A percentile compares a stretch with the other conserved stretches of the same genome.
phyloP scores from a whole-genome alignment of 2,797 vertebrate species.

The Amblyraja radiata region DNA sequence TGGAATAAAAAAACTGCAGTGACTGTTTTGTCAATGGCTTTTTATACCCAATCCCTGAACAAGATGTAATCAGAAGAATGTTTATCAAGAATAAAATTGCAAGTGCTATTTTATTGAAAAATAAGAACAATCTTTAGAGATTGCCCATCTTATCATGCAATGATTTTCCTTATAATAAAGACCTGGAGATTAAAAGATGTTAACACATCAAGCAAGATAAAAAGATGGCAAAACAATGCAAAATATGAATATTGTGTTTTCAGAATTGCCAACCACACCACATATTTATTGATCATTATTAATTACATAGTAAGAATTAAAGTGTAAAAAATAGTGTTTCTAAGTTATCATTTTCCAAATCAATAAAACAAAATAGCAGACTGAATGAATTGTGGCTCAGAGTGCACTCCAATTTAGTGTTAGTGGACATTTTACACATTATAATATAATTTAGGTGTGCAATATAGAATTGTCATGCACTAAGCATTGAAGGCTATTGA shows the following conservation, averaged over 20 bases:
- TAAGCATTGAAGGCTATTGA: background rate
- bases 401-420: background rate
- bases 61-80: background rate
- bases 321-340: background rate
- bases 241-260: background rate
- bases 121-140: no score
- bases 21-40: background rate
- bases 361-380: background rate
- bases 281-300: background rate
- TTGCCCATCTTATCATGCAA: no score
- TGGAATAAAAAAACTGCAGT: slow-evolving; percentile 5
- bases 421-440: background rate
- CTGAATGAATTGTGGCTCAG: background rate
- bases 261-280: background rate
- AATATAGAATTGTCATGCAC: background rate
- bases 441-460: background rate
- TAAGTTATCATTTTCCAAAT: background rate
- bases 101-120: background rate
- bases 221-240: background rate
- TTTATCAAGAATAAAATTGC: background rate
- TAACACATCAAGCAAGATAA: background rate
- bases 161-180: background rate
- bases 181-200: no score
- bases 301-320: background rate
- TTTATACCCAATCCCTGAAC: background rate